A percentile compares a stretch with the other conserved stretches of the same genome.
phyloP scores from a whole-genome alignment of 2,888 invertebrate genomes.

The Belgica antarctica region DNA sequence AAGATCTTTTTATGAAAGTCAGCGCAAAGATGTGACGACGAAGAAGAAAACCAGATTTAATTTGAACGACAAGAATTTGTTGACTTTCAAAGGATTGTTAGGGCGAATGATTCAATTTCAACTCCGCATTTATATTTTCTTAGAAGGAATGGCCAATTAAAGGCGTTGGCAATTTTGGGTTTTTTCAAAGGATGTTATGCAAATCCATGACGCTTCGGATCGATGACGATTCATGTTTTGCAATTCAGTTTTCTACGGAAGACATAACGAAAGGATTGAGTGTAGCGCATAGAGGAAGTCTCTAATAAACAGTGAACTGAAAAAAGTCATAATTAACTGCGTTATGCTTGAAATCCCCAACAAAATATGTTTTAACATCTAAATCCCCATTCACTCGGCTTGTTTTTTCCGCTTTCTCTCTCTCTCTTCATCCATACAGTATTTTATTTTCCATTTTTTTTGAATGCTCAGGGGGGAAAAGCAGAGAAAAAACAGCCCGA shows the following conservation, averaged over 20 bases:
- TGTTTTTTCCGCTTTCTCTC: not conserved
- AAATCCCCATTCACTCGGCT: slow-evolving; percentile 40
- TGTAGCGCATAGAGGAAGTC: slow-evolving; percentile 34
- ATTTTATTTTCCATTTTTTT: slow-evolving; percentile 21
- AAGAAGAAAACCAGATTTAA: not conserved
- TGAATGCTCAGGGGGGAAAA: slow-evolving; percentile 41
- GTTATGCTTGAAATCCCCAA: slow-evolving; percentile 44
- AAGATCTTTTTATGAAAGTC: slow-evolving; percentile 42
- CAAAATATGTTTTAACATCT: slow-evolving; percentile 41
- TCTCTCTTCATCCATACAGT: slow-evolving; percentile 22
- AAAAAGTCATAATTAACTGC: slow-evolving; percentile 44
- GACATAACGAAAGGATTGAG: slow-evolving; percentile 39
- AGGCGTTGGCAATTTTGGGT: not conserved
- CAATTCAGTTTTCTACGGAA: not conserved
- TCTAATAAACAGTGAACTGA: slow-evolving; percentile 36
- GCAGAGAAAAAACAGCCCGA: slow-evolving; percentile 37
- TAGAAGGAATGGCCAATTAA: too few relatives aligned
- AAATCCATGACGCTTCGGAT: too few relatives aligned
- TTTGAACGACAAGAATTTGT: too few relatives aligned
- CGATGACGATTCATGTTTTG: too few relatives aligned
- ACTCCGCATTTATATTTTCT: too few relatives aligned
- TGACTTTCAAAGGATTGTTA: too few relatives aligned
- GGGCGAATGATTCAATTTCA: not conserved
- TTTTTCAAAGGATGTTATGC: not conserved
- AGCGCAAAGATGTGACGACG: not conserved